Base-by-base conservation (phyloP, 2,888 invertebrate species). In the Drosophila lacicola region DNA sequence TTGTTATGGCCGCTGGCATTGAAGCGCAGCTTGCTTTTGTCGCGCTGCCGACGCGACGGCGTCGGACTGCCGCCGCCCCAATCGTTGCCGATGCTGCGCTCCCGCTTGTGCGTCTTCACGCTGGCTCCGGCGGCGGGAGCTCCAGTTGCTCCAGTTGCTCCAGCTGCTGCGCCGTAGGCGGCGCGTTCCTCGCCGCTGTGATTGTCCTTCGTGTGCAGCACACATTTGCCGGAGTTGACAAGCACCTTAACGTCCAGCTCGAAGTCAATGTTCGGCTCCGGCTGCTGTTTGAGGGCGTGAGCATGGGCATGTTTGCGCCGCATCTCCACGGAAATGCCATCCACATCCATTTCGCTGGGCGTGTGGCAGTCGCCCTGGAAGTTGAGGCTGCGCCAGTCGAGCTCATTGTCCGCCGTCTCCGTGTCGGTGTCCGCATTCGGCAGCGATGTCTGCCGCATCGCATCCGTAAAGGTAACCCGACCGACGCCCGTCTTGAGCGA, bases 191-290 rank as follows among this genome's bases (percentile, higher is more conserved):
- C 70, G 4, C 82, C 86, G 0, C 94, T 94, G 88, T 55, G 21
- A 11, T 74, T 78, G 3, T 97, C 97, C 92, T 97, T 97, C 2
- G 98, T 98, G 91, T 99, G 98, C 39, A 99, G 94, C 36, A 98
- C 98, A 92, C 99, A 99, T 93, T 98, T 98, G 9, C 99, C 99
- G 85, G 98, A 98, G 92, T 98, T 98, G 70, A 99, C 98, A 86
- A 98, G 95, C 46, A 99, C 98, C 93, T 98, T 98, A 6, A 99
- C 97, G 91, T 98, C 98, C 81, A 99, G 93, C 91, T 99, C 98
- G 90, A 99, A 96, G 92, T 99, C 98, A 58, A 99, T 97, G 90
- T 97, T 98, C 0, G 98, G 98, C 89, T 98, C 98, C 58, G 96
- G 91, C 61, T 91, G 91, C 68, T 92, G 92, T 53, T 93, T 93